Base-by-base conservation (phyloP, 2,888 invertebrate species). In the Tribolium freemani region DNA sequence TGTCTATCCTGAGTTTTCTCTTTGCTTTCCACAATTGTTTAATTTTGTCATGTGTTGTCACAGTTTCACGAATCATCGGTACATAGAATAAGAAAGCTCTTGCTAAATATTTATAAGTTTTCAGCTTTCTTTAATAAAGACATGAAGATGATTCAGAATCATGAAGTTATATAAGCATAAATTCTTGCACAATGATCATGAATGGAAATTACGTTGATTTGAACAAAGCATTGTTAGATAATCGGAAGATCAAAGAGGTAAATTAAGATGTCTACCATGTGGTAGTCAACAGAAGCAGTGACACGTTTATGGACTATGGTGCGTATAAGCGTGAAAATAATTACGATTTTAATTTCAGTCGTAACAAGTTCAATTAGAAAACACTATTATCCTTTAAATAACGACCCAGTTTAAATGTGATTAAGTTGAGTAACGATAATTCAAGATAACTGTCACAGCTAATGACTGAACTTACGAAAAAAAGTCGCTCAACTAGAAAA, bases 1-100 rank as follows among this genome's bases (percentile, higher is more conserved):
- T 63, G 26, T 30, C 45, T 13, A 45, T 56, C 50, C 11, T 48
- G 6, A 44, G 26, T 54, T 68, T 72, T 61, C 56, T 20, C 53
- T 51, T 58, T n/a, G 48, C 72, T 72, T 72, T 72, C 72, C 72
- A 72, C 50, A 61, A 54, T 67, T 72, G 50, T 38, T 60, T 66
- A 67, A 58, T 71, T 71, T 53, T 71, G 60, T 71, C 71, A 71
- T 44, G 66, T 71, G 38, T 10, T 50, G 50, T 38, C 50, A 50
- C 54, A 48, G 6, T 48, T 45, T 16, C 16, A 44, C 50, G 45
- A 53, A 64, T 58, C 51, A 71, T 71, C 58, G 8, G 8, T 20
- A 45, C 16, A 48, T 48, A 9, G 46, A 45, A 50, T 58, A 50
- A 60, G 71, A 66, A 71, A 71, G 58, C 9, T 64, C 26, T 66